A percentile compares a stretch with the other conserved stretches of the same genome.
phyloP scores from a whole-genome alignment of 1,140 invertebrate genomes.

The Trichoplusia ni region DNA sequence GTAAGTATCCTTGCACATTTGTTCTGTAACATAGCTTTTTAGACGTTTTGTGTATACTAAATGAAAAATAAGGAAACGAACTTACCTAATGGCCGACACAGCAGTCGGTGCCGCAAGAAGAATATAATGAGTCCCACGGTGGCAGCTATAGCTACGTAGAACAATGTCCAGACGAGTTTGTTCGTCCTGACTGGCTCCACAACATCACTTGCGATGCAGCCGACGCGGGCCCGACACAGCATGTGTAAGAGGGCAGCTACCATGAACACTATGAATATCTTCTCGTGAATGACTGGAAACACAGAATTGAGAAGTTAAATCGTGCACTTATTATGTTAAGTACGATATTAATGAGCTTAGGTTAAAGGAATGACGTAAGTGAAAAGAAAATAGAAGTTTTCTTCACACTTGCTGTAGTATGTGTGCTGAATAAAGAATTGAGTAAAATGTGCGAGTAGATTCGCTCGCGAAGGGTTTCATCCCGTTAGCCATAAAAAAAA shows the following conservation, averaged over 20 bases:
- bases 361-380: background rate
- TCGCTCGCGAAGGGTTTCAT: too few species aligned
- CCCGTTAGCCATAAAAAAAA: too few species aligned
- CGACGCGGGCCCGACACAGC: constrained; percentile 84
- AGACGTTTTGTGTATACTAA: background rate
- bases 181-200: constrained; percentile 74
- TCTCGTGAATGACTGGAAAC: constrained; percentile 93
- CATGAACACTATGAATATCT: constrained; percentile 97
- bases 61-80: background rate
- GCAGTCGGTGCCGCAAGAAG: constrained; percentile 92
- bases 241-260: constrained; percentile 92
- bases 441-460: background rate
- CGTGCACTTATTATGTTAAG: background rate
- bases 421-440: background rate
- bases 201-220: constrained; percentile 62
- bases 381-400: too few species aligned
- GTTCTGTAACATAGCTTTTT: background rate
- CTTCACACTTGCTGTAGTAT: background rate
- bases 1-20: background rate
- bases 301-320: constrained; percentile 19
- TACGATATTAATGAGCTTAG: background rate
- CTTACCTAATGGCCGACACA: constrained; percentile 94
- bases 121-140: constrained; percentile 92
- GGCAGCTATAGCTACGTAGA: constrained; percentile 88
- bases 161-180: constrained; percentile 83